Percentiles rank a stretch among this genome's conserved stretches.
These are phyloP conservation scores for Hycleus phaleratus DNA, from an alignment of 1,140 invertebrate genomes.

Conservation along the genomic window DNA sequence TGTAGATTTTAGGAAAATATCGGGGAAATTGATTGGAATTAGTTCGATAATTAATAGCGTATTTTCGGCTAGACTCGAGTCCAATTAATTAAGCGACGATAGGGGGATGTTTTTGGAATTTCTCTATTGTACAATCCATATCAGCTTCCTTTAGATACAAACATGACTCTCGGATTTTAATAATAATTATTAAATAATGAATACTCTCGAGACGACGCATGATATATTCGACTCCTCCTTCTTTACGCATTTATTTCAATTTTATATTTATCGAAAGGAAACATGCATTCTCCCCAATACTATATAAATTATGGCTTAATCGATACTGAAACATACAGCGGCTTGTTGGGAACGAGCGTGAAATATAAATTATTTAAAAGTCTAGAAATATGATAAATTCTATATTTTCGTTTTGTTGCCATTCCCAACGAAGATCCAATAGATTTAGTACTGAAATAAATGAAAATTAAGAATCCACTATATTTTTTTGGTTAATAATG, in stretches of 20 bases:
- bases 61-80: too few species aligned
- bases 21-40: too few species aligned
- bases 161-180: neutral
- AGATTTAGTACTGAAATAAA: too few species aligned
- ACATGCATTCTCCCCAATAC: constrained; percentile 18
- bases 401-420: constrained; percentile 10
- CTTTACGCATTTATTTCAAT: constrained; percentile 27
- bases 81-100: too few species aligned
- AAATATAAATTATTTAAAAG: constrained; percentile 22
- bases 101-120: too few species aligned
- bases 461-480: too few species aligned
- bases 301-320: constrained; percentile 26
- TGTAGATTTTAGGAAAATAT: too few species aligned
- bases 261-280: constrained; percentile 21
- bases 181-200: constrained; percentile 22
- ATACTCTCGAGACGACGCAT: constrained; percentile 13
- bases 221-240: constrained; percentile 16
- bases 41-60: too few species aligned
- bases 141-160: too few species aligned
- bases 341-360: constrained; percentile 17
- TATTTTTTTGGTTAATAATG: too few species aligned
- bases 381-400: constrained; percentile 17
- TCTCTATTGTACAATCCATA: too few species aligned
- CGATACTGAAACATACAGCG: constrained; percentile 19
- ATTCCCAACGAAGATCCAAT: neutral